Base-by-base conservation (phyloP, 37 sponge, comb jelly and placozoan genomes). In the Agelas oroides region DNA sequence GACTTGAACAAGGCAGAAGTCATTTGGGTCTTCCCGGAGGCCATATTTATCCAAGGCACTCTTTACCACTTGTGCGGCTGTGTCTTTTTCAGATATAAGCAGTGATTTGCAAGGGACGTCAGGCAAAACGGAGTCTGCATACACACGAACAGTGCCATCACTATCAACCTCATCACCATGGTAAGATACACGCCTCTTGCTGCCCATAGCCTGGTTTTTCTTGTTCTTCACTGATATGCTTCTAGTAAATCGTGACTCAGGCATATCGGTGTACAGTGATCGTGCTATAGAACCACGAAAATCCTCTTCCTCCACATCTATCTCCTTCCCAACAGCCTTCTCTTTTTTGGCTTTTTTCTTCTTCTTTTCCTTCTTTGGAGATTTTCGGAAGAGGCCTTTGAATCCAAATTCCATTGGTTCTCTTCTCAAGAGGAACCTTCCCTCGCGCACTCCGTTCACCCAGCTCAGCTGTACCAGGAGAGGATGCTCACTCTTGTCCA, bases 381-480 rank as follows among this genome's bases (percentile, higher is more conserved):
- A 31, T 8, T 58, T 55, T 57, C 77, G 21, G n/a, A n/a, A 46
- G 3, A 46, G 8, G 6, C 46, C 46, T 8, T 46, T 46, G 46
- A 46, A 46, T 46, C 46, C 46, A 46, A 46, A 31, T 24, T 25
- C 61, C 5, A 21, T 2, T 16, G 41, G 28, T 28, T 69, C 71
- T n/a, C 32, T 62, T 33, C 70, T 21, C 21, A 95, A 59, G 23
- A 92, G 69, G 79, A 95, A 95, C 41, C 93, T 69, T 0, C 96
- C 96, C 20, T 95, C 96, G 18, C 78, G 53, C 25, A 92, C 84
- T 20, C 83, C 96, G 21, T 73, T 77, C 35, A 64, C 57, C 96
- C 96, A 95, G 53, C 83, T 86, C 27, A 95, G 85, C 77, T 92
- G 92, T 3, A 88, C 86, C 30, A 89, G 65, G 32, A 95, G 81